Evolutionary conservation across 2,888 invertebrate genomes (phyloP).

Genomic region (Bimastos eiseni): DNA sequence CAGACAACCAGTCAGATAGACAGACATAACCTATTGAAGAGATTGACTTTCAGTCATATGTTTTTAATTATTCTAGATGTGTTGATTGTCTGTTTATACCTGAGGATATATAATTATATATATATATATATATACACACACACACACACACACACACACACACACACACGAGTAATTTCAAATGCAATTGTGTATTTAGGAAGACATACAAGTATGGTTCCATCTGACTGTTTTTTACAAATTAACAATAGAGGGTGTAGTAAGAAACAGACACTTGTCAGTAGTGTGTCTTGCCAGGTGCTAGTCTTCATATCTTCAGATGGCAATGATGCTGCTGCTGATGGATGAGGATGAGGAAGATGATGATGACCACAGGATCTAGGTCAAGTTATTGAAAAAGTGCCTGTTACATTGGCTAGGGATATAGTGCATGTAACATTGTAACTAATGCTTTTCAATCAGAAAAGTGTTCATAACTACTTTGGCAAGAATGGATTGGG

Average conservation of each 20-base stretch:
- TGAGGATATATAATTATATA: neutral
- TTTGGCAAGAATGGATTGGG: neutral
- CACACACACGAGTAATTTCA: too few relatives aligned
- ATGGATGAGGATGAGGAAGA: neutral
- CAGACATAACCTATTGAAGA: neutral
- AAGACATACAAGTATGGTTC: too few relatives aligned
- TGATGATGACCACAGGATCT: neutral
- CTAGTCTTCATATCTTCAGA: neutral
- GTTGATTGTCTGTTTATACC: slow-evolving; percentile 13
- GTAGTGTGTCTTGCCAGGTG: neutral
- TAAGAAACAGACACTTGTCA: neutral
- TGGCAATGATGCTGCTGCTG: neutral
- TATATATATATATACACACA: neutral
- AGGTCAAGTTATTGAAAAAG: neutral
- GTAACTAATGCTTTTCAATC: neutral
- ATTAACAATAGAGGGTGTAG: neutral
- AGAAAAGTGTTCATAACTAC: neutral
- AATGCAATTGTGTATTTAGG: too few relatives aligned
- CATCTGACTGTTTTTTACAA: too few relatives aligned
- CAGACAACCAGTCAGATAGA: neutral
- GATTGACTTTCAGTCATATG: neutral
- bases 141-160: neutral
- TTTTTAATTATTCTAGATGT: neutral
- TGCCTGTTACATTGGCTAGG: neutral
- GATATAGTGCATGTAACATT: neutral